Base-by-base conservation (phyloP, 2,797 vertebrate species). In the Tenualosa thibaudeaui region DNA sequence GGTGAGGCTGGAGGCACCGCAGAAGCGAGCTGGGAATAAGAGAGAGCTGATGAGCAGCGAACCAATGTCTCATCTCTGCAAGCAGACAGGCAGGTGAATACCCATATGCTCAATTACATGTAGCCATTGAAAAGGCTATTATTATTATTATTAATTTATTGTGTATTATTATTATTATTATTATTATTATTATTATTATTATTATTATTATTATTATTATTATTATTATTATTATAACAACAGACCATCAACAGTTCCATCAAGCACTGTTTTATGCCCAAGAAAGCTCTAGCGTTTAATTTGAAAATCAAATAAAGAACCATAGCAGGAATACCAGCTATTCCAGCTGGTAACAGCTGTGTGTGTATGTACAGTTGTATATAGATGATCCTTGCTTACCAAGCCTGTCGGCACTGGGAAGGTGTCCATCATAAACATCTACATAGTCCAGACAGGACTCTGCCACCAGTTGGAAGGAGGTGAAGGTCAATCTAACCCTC, bases 391-490 rank as follows among this genome's bases (percentile, higher is more conserved):
- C 81, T 40, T 68, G 65, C 90, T 90, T 86, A 95, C 95, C 91
- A 81, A 93, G 6, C 62, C 60, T 81, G 60, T 89, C 85, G 0
- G 93, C 91, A 54, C 93, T 91, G 13, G 90, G 50, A 49, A 24
- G 31, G 81, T 89, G 43, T 15, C 93, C 94, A 81, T 95, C 94
- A 26, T 92, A 96, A 81, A 96, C 89, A 84, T 95, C 90, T 58
- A 96, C 93, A 86, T 91, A 94, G 87, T 96, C 96, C 81, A 92
- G 92, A 75, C 95, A 96, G 84, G 88, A 90, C 24, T 94, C 93
- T 5, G 93, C 91, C 49, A 94, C 89, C 86, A 96, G 91, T 88
- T 96, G 93, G 88, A 96, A 96, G 13, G 87, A 87, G 19, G 90
- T 93, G 83, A 96, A 95, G 0, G 93, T 94, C 84, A 96, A 91